Evolutionary conservation across 1,140 invertebrate species (phyloP).

Genomic region (Drosophila sturtevanti): DNA sequence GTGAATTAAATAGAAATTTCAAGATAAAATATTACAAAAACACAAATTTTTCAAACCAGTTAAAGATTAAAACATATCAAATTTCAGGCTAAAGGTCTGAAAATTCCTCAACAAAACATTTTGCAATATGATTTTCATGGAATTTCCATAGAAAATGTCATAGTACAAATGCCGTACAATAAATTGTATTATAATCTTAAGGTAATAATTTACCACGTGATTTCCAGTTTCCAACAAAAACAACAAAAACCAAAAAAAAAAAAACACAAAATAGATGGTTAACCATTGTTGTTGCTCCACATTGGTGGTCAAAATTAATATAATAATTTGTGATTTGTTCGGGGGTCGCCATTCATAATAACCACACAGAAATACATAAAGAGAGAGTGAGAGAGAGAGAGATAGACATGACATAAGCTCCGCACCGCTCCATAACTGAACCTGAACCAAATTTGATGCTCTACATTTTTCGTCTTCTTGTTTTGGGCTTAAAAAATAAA

Average conservation of each 20-base stretch:
- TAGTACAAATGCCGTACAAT: background rate
- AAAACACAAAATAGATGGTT: background rate
- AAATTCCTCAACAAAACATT: background rate
- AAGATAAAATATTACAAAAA: no score
- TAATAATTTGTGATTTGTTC: conserved; percentile 13
- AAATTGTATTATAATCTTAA: background rate
- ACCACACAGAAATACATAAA: background rate
- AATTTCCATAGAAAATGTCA: conserved; percentile 7
- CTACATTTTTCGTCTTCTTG: conserved; percentile 13
- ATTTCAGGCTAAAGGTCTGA: background rate
- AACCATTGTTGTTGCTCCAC: conserved; percentile 5
- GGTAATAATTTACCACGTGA: conserved; percentile 5
- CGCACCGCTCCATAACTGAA: background rate
- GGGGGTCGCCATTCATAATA: conserved; percentile 8
- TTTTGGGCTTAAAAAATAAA: conserved; percentile 7
- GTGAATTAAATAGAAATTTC: no score
- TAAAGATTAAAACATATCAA: background rate
- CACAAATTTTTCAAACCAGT: background rate
- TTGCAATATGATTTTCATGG: conserved; percentile 4
- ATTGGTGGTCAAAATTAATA: conserved; percentile 16
- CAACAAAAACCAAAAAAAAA: background rate
- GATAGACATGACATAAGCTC: conserved; percentile 8
- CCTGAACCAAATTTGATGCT: conserved; percentile 20
- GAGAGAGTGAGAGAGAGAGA: background rate
- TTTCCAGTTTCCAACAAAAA: background rate